Percentiles rank a stretch among this genome's conserved stretches.
Conservation (phyloP, 2,113 vertebrate species). For the Geococcyx californianus region DNA sequence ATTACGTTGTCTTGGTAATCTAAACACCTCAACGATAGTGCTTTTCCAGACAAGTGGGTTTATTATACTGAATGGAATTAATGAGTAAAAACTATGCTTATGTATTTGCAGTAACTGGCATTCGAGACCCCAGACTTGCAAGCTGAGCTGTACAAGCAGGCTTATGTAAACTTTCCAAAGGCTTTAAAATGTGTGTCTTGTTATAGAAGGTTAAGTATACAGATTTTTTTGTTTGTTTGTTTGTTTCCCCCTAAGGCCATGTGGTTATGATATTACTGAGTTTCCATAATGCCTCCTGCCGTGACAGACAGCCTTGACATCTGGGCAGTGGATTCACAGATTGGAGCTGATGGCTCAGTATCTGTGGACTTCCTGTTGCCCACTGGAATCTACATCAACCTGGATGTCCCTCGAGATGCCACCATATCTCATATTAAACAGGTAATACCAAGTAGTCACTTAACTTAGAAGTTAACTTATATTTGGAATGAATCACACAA, state of each 20-base stretch:
- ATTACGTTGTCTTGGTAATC: not conserved
- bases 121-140: not conserved
- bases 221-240: not conserved
- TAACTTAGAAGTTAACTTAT: not conserved
- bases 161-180: conserved; percentile 23
- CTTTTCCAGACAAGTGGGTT: not conserved
- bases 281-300: conserved; percentile 94
- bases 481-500: not conserved
- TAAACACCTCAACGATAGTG: not conserved
- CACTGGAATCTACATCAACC: conserved; percentile 95
- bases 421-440: conserved; percentile 96
- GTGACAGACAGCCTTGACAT: conserved; percentile 96
- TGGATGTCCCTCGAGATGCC: conserved; percentile 93
- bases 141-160: not conserved
- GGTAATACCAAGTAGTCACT: conserved; percentile 71
- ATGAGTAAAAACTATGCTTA: not conserved
- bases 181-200: conserved; percentile 53
- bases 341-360: conserved; percentile 86
- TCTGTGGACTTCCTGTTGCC: conserved; percentile 94
- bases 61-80: not conserved
- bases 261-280: conserved; percentile 87
- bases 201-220: conserved; percentile 36
- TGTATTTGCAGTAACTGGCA: not conserved
- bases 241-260: conserved; percentile 73
- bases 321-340: conserved; percentile 92